phyloP scores from a whole-genome alignment of 2,797 vertebrate species.

The Clarias fuscus region DNA sequence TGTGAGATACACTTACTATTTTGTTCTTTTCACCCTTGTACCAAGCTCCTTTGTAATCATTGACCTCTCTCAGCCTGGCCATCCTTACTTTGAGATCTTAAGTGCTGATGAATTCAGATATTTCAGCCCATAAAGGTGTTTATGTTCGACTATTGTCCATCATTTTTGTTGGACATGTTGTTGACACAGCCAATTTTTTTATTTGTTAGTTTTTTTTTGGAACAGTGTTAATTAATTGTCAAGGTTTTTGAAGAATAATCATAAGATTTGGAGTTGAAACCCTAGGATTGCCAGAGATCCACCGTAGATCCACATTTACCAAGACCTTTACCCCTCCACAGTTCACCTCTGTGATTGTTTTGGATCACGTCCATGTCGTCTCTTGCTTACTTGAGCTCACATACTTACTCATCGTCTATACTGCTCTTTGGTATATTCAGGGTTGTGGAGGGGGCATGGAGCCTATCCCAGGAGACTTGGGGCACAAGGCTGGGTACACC shows the following conservation, averaged over 20 bases:
- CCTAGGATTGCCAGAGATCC: background rate
- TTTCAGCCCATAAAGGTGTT: constrained; percentile 9
- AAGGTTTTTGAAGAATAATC: background rate
- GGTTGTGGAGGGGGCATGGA: too few species aligned
- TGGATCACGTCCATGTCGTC: background rate
- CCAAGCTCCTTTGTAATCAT: constrained; percentile 33
- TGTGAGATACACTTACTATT: constrained; percentile 32
- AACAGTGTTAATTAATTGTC: too few species aligned
- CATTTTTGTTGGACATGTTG: background rate
- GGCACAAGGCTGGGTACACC: too few species aligned
- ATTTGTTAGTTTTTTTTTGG: background rate
- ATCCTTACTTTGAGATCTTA: constrained; percentile 1
- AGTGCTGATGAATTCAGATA: constrained; percentile 40
- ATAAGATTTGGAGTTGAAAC: background rate
- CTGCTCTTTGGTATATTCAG: too few species aligned
- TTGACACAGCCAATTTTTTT: background rate
- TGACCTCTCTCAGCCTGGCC: constrained; percentile 50
- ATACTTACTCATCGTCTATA: too few species aligned
- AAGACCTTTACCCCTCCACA: background rate
- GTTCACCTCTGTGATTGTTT: background rate
- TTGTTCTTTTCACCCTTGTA: constrained; percentile 50
- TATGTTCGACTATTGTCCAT: background rate
- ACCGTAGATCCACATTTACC: background rate
- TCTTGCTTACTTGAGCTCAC: too few species aligned
- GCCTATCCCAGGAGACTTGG: too few species aligned